phyloP scores from a whole-genome alignment of 2,797 vertebrate species.

The Sylvilagus floridanus region DNA sequence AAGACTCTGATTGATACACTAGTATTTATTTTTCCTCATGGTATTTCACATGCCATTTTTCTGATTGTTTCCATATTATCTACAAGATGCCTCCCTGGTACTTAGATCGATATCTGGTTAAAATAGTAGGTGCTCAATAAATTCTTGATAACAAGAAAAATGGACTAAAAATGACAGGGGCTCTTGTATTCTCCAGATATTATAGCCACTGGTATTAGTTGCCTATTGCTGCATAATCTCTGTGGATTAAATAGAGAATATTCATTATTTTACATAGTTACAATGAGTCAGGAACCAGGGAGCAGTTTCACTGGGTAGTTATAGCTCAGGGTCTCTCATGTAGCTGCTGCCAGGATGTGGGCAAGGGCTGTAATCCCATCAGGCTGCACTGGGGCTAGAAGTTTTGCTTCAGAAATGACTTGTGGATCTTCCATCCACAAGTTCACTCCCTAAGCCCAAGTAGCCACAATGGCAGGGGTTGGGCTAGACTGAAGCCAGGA shows the following conservation, averaged over 20 bases:
- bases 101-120: not conserved
- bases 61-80: not conserved
- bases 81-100: not conserved
- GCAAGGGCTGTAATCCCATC: not conserved
- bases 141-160: not conserved
- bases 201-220: not conserved
- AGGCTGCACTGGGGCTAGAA: not conserved
- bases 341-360: not conserved
- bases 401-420: not conserved
- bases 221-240: not conserved
- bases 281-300: not conserved
- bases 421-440: no score
- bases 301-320: not conserved
- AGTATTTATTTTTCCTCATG: slow-evolving; percentile 3
- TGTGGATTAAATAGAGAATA: not conserved
- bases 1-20: not conserved
- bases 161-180: not conserved
- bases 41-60: not conserved
- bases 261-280: not conserved
- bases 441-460: no score
- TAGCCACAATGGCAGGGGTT: no score
- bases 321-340: not conserved
- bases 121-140: not conserved
- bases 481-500: no score
- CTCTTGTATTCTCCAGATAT: not conserved